A percentile compares a stretch with the other conserved stretches of the same genome.
These are phyloP conservation scores for Acanthornis magna DNA, from an alignment of 2,797 vertebrate species.

Conservation along the genomic window DNA sequence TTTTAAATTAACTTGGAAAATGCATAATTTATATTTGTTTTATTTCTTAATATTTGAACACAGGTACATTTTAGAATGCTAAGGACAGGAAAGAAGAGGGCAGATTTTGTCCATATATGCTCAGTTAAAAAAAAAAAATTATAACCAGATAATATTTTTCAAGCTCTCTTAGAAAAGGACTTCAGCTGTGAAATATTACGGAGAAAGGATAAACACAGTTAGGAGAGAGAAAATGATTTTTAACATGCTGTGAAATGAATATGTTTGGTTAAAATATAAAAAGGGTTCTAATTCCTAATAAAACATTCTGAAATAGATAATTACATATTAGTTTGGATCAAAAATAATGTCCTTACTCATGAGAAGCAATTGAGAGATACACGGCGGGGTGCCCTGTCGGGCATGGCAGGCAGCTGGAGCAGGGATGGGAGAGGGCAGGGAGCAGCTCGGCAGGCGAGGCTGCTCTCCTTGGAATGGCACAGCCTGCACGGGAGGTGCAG, in stretches of 20 bases:
- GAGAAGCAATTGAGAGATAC: slow-evolving; percentile 49
- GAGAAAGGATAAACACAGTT: slow-evolving; percentile 46
- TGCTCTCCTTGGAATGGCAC: neutral
- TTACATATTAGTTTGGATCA: slow-evolving; percentile 57
- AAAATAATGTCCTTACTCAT: slow-evolving; percentile 64
- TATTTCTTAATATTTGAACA: slow-evolving; percentile 82
- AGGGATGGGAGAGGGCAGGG: neutral
- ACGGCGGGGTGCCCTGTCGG: slow-evolving; percentile 32
- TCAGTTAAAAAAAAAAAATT: slow-evolving; percentile 1
- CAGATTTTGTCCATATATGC: slow-evolving; percentile 25
- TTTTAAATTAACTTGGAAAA: slow-evolving; percentile 84
- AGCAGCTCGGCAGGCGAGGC: neutral
- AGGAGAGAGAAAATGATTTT: slow-evolving; percentile 60
- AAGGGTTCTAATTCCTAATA: slow-evolving; percentile 57
- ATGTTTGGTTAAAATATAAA: slow-evolving; percentile 60
- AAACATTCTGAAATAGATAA: slow-evolving; percentile 66
- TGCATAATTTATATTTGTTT: slow-evolving; percentile 85
- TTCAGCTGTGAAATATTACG: slow-evolving; percentile 61
- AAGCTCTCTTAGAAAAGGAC: slow-evolving; percentile 40
- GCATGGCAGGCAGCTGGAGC: slow-evolving; percentile 22
- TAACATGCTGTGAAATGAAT: slow-evolving; percentile 69
- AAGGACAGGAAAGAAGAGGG: slow-evolving; percentile 60
- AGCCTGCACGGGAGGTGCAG: accelerated
- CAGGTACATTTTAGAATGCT: slow-evolving; percentile 74
- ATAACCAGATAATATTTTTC: slow-evolving; percentile 39